Evolutionary conservation across 2,113 vertebrate genomes (phyloP).

Genomic region (Pelecanus crispus): DNA sequence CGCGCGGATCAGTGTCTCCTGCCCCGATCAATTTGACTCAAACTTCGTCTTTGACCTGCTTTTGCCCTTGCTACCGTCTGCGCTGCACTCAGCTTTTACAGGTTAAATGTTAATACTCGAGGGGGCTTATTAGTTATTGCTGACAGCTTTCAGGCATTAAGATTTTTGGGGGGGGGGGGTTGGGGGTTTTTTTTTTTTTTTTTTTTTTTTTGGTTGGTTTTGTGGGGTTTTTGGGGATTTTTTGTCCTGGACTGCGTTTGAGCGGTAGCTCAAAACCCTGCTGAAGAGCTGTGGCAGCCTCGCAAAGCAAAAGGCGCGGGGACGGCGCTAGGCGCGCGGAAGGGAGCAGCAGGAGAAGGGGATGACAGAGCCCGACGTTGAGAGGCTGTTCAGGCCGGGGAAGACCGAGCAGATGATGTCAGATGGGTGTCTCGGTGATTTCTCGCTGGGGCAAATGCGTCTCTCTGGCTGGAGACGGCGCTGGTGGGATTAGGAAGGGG

Average conservation of each 20-base stretch:
- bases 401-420: background rate
- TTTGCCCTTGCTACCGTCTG: background rate
- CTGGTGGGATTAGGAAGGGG: background rate
- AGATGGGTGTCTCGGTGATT: background rate
- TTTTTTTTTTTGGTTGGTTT: background rate
- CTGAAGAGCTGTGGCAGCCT: background rate
- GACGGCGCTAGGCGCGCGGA: background rate
- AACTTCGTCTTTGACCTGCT: constrained; percentile 25
- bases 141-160: background rate
- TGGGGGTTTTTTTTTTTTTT: background rate
- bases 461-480: background rate
- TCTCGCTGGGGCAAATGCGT: background rate
- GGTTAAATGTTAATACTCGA: background rate
- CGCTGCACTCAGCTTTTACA: background rate
- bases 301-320: background rate
- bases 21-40: constrained; percentile 21
- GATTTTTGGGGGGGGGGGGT: no score
- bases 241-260: background rate
- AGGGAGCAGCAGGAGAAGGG: background rate
- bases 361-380: background rate
- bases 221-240: no score
- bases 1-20: background rate
- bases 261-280: background rate
- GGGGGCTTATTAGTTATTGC: background rate
- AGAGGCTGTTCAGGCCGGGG: background rate